A percentile compares a stretch with the other conserved stretches of the same genome.
Conservation (phyloP, 1,140 invertebrate genomes). For the Drosophila quadrilineata region DNA sequence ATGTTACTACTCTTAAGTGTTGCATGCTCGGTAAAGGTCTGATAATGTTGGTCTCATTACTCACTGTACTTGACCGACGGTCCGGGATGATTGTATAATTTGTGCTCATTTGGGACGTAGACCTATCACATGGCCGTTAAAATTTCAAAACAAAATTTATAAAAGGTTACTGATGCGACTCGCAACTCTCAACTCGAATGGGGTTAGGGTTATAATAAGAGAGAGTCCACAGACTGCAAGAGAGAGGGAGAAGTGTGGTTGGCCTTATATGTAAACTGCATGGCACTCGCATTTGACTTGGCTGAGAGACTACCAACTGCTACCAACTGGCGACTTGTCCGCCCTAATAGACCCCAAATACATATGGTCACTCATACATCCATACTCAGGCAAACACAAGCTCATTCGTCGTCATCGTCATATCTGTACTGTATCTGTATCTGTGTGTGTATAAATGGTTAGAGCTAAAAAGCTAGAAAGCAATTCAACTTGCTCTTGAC, state of each 20-base stretch:
- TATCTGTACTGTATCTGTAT: neutral
- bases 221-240: too few relatives aligned
- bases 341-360: conserved; percentile 39
- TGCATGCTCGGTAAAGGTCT: neutral
- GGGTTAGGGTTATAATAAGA: conserved; percentile 30
- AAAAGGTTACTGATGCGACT: conserved; percentile 35
- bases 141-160: neutral
- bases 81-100: conserved; percentile 14
- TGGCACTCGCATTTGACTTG: conserved; percentile 4
- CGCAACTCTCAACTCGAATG: conserved; percentile 18
- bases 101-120: conserved; percentile 14
- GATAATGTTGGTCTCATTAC: neutral
- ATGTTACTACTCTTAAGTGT: too few relatives aligned
- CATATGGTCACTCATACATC: conserved; percentile 10
- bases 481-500: conserved; percentile 11
- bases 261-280: conserved; percentile 29
- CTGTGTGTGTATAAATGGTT: conserved; percentile 35
- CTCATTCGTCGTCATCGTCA: too few relatives aligned
- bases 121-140: conserved; percentile 19
- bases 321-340: conserved; percentile 41
- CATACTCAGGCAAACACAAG: too few relatives aligned
- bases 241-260: conserved; percentile 9
- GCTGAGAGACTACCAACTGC: conserved; percentile 23
- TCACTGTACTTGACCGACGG: conserved; percentile 9
- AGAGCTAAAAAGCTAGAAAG: conserved; percentile 14